Base-by-base conservation (phyloP, 35 echinoderm and acorn worm species). In the Stichopus chloronotus region DNA sequence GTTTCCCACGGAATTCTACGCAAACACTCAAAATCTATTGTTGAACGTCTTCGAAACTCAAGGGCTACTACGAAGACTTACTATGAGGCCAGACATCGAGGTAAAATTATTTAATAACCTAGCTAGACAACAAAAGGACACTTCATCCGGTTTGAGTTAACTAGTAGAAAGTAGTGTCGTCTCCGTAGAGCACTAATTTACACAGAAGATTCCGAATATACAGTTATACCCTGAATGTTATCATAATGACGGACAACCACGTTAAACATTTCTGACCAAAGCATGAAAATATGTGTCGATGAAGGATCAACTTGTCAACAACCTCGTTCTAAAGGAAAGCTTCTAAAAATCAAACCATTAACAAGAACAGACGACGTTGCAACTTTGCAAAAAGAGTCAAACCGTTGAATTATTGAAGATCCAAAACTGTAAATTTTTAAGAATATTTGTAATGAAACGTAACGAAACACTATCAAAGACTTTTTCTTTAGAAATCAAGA, bases 401-500 rank as follows among this genome's bases (percentile, higher is more conserved):
- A 69, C 59, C 87, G 71, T 69, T 88, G 9, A 23, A 88, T 30
- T 14, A 88, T 54, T 11, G 81, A 84, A 4, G 81, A 17, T 25
- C 86, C 86, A 69, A 88, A 88, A 43, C 69, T 69, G 55, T 5
- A 63, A 69, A 72, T n/a, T 22, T 6, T 88, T 59, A 65, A 69
- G 59, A 14, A 25, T 6, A 12, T 88, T 72, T 53, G 59, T 58
- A 17, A 88, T 59, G 13, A 88, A 88, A 4, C 8, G 11, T 23
- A 88, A 12, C 8, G 59, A 88, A 30, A 69, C 52, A 88, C 59
- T 88, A 19, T 88, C 59, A 8, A 88, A 88, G 5, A 60, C 86
- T 16, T 72, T 72, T 72, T 72, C 68, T n/a, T n/a, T n/a, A n/a
- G 16, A 72, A 72, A 72, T 72, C 68, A 72, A 88, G 5, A 4